Base-by-base conservation (phyloP, 2,113 vertebrate genomes). In the Zosterops hypoxanthus region DNA sequence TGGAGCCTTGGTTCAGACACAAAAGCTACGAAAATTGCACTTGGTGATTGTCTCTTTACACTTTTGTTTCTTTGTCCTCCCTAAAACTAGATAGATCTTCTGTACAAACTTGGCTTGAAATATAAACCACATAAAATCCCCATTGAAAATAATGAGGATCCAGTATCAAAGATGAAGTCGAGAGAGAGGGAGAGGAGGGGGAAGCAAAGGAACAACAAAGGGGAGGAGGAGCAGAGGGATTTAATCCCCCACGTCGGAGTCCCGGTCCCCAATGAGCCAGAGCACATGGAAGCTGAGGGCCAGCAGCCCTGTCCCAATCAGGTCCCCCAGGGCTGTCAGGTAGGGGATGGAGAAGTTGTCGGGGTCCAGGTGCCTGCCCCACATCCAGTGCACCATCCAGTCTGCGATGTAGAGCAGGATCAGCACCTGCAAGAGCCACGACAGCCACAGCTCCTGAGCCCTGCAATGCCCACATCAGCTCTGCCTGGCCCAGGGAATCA, bases 371-470 rank as follows among this genome's bases (percentile, higher is more conserved):
- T 99, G 99, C 80, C 99, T 97, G 47, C 98, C 98, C 99, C 99
- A 99, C 99, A 99, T 99, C 99, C 99, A 99, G 97, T 99, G 98
- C 69, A 99, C 99, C 99, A 99, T 99, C 99, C 99, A 99, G 98
- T 99, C 99, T 16, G 99, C 99, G 80, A 99, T 98, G 98, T 99
- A 99, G 46, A 99, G 98, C 17, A 99, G 99, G 95, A 99, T 98
- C 64, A 99, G 96, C 42, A 99, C 99, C 99, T 61, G 59, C 59
- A 61, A 90, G 66, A 82, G 61, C 71, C 65, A 29, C 19, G 2
- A 88, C 88, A 94, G 75, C 14, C 69, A 23, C 34, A 12, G 4
- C 24, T 1, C 47, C 82, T 1, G 28, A 44, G 49, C 49, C 34
- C 66, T 23, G 34, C 47, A n/a, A 53, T 18, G 12, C 47, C 47